Conservation (phyloP, 2,113 vertebrate species). For the Poecilia latipinna region DNA sequence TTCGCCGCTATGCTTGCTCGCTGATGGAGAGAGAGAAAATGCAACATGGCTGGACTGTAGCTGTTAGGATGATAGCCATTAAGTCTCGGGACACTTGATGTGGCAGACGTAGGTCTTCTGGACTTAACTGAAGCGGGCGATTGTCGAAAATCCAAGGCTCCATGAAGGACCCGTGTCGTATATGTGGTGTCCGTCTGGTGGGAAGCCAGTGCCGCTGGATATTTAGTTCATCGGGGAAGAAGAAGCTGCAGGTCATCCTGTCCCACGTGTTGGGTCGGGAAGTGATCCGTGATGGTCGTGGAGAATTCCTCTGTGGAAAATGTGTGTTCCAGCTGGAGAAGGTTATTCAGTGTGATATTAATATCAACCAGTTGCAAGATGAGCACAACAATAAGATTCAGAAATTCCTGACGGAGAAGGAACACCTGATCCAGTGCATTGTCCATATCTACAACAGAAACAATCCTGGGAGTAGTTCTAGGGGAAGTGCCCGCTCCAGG, state of each 20-base stretch:
- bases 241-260: conserved; percentile 77
- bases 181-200: conserved; percentile 71
- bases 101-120: conserved; percentile 35
- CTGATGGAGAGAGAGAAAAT: conserved; percentile 53
- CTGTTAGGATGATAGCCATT: conserved; percentile 34
- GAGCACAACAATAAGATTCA: conserved; percentile 64
- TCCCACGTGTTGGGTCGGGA: conserved; percentile 76
- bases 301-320: conserved; percentile 82
- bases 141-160: conserved; percentile 20
- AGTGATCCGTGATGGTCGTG: conserved; percentile 73
- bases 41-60: conserved; percentile 37
- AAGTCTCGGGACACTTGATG: conserved; percentile 19
- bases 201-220: conserved; percentile 82
- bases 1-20: conserved; percentile 47
- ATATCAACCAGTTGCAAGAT: conserved; percentile 69
- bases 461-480: conserved; percentile 49
- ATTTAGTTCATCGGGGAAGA: conserved; percentile 73
- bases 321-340: conserved; percentile 81
- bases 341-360: conserved; percentile 74
- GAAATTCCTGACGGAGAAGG: conserved; percentile 72
- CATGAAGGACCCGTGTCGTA: conserved; percentile 78
- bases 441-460: conserved; percentile 75
- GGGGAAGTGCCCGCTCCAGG: conserved; percentile 29
- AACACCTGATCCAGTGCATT: conserved; percentile 75
- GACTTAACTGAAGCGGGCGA: conserved; percentile 6